Percentiles rank a stretch among this genome's conserved stretches.
phyloP scores from a whole-genome alignment of 2,113 vertebrate species.

The Mus spicilegus region DNA sequence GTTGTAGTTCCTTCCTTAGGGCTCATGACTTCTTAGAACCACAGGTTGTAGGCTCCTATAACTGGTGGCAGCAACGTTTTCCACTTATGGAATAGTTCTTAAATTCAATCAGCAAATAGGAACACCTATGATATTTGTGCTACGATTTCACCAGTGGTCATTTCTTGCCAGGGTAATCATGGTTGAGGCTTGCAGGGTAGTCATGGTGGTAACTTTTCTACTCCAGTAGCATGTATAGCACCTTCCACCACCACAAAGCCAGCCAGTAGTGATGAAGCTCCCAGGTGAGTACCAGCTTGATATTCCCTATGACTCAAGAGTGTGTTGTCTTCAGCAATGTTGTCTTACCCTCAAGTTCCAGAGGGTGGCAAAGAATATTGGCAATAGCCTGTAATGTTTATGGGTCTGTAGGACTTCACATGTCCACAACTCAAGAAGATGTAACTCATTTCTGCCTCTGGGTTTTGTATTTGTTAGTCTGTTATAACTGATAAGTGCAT shows the following conservation, averaged over 20 bases:
- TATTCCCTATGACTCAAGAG: neutral
- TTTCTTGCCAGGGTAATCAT: neutral
- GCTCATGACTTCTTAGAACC: neutral
- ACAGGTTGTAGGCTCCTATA: neutral
- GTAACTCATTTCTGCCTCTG: neutral
- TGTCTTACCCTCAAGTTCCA: neutral
- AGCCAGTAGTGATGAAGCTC: neutral
- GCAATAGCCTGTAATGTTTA: neutral
- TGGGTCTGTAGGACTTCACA: neutral
- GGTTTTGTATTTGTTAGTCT: neutral
- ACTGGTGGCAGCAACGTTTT: neutral
- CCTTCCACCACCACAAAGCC: neutral
- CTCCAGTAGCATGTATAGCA: neutral
- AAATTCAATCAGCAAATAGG: neutral
- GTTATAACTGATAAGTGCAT: neutral
- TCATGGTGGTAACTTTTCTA: neutral
- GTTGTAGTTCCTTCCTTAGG: neutral
- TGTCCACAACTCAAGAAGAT: neutral
- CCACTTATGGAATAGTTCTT: neutral
- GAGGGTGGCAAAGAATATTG: neutral
- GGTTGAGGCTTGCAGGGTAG: neutral
- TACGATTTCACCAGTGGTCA: neutral
- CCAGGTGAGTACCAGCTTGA: neutral
- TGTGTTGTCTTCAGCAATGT: neutral
- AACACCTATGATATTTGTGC: neutral